These are phyloP conservation scores for Mastigias papua DNA, from an alignment of 30 jellyfish, hydroid and myxozoan genomes.

Conservation along the genomic window DNA sequence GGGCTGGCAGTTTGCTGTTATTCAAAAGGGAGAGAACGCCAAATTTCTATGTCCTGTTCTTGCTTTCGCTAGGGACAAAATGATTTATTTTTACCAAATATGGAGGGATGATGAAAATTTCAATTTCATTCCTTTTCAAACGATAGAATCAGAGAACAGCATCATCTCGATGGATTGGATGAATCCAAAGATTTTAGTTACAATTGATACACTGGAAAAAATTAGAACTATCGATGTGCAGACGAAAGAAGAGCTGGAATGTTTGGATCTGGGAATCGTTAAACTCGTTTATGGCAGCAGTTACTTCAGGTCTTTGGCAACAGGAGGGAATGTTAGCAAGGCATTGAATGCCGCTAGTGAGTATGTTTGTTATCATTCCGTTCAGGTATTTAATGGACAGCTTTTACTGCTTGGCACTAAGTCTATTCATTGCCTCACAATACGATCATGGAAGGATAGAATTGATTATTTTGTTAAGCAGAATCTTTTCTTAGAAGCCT, in stretches of 20 bases:
- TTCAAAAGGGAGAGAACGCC: slow-evolving; percentile 66
- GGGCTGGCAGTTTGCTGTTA: slow-evolving; percentile 95
- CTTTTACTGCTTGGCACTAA: slow-evolving; percentile 95
- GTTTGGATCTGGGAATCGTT: slow-evolving; percentile 93
- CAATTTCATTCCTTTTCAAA: slow-evolving; percentile 70
- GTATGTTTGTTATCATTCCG: slow-evolving; percentile 97
- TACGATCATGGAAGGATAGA: slow-evolving; percentile 96
- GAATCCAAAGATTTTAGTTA: slow-evolving; percentile 88
- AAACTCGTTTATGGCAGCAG: slow-evolving; percentile 98
- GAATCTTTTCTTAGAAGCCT: slow-evolving; percentile 90
- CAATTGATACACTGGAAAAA: slow-evolving; percentile 89
- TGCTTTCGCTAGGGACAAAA: slow-evolving; percentile 93
- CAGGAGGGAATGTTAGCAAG: slow-evolving; percentile 98
- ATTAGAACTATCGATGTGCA: slow-evolving; percentile 89
- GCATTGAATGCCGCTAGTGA: slow-evolving; percentile 98
- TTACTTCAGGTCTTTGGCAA: slow-evolving; percentile 93
- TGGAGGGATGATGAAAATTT: slow-evolving; percentile 76
- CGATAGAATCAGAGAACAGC: slow-evolving; percentile 72
- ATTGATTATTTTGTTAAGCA: slow-evolving; percentile 91
- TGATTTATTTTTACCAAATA: slow-evolving; percentile 78
- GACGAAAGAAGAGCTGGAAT: slow-evolving; percentile 92
- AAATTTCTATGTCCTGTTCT: slow-evolving; percentile 91
- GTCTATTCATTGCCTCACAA: slow-evolving; percentile 91
- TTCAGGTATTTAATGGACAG: slow-evolving; percentile 95
- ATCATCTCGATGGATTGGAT: slow-evolving; percentile 91